These are phyloP conservation scores for Oreochromis grahami DNA, from an alignment of 2,797 vertebrate species.

Conservation along the genomic window DNA sequence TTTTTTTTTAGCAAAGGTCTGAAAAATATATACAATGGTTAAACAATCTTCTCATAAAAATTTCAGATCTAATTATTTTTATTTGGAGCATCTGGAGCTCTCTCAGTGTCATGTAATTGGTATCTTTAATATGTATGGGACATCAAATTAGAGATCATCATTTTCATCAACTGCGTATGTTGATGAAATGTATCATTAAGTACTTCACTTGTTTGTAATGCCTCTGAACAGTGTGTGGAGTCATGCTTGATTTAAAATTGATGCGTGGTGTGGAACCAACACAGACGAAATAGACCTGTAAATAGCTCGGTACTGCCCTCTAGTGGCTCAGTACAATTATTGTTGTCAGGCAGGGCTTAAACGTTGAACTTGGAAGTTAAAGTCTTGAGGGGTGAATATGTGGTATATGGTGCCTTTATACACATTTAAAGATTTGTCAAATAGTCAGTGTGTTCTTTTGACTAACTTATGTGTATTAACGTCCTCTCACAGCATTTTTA, in stretches of 20 bases:
- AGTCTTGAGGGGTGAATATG: background rate
- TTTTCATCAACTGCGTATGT: background rate
- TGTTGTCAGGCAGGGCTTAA: background rate
- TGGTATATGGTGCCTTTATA: background rate
- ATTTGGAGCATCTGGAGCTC: background rate
- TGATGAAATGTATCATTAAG: background rate
- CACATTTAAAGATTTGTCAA: background rate
- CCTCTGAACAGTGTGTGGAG: background rate
- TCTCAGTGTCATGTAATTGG: background rate
- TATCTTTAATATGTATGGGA: background rate
- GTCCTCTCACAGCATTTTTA: background rate
- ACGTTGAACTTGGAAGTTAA: background rate
- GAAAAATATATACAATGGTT: background rate
- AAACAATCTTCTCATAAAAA: background rate
- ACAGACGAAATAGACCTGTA: background rate
- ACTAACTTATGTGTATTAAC: background rate
- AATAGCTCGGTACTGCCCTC: slow-evolving; percentile 56
- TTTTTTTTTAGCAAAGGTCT: background rate
- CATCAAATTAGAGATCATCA: background rate
- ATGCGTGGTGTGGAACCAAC: background rate
- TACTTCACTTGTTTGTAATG: background rate
- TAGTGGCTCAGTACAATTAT: slow-evolving; percentile 29
- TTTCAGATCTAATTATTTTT: background rate
- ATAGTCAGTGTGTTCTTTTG: background rate
- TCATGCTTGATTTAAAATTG: background rate